Percentiles rank a stretch among this genome's conserved stretches.
Evolutionary conservation across 2,888 invertebrate genomes (phyloP).

Genomic region (Cerastis rubricosa): DNA sequence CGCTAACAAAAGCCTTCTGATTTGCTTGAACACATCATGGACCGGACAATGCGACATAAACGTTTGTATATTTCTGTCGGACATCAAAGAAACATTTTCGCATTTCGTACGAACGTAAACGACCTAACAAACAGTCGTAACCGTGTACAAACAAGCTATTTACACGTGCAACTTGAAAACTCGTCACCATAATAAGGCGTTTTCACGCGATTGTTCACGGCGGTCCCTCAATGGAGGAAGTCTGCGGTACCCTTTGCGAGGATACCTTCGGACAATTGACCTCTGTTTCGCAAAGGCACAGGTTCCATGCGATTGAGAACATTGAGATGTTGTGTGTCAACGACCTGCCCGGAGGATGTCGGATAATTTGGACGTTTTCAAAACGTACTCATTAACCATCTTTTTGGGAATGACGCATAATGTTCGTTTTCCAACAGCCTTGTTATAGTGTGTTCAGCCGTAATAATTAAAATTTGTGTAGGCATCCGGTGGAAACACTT

Average conservation of each 20-base stretch:
- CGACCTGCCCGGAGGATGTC: constrained; percentile 75
- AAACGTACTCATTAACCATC: constrained; percentile 81
- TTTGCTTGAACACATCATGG: constrained; percentile 77
- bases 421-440: constrained; percentile 73
- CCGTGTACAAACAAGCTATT: constrained; percentile 76
- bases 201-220: constrained; percentile 71
- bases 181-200: constrained; percentile 68
- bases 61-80: constrained; percentile 79
- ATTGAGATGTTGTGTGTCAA: constrained; percentile 74
- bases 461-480: constrained; percentile 65
- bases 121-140: constrained; percentile 84
- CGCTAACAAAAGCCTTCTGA: constrained; percentile 76
- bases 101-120: constrained; percentile 76
- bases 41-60: constrained; percentile 86
- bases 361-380: constrained; percentile 80
- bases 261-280: constrained; percentile 60
- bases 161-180: constrained; percentile 67
- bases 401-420: constrained; percentile 79
- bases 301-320: constrained; percentile 73
- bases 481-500: constrained; percentile 21
- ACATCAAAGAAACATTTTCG: constrained; percentile 81
- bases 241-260: constrained; percentile 59
- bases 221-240: constrained; percentile 56
- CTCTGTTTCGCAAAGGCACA: constrained; percentile 59
- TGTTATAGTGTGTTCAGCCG: constrained; percentile 71